Evolutionary conservation across 2,113 vertebrate species (phyloP), one percentile per base, ranked within the genome.

Genomic region (Hippocampus mohnikei): DNA sequence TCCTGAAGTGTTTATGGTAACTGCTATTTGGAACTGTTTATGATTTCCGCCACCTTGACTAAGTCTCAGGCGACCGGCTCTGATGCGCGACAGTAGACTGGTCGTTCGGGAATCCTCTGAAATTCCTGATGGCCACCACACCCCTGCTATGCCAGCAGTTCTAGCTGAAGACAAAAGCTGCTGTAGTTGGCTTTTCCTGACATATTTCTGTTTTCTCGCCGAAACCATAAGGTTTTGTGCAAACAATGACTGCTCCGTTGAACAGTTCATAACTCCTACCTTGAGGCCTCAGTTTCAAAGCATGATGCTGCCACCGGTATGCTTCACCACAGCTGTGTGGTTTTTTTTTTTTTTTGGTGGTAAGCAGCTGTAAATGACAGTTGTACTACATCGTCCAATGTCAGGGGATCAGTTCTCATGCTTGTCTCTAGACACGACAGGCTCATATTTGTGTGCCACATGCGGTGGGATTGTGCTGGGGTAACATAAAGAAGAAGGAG

Each of bases 401-500:
- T 58, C 15, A 13, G 23, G 5, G 55, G 23, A 58, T 58, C 23
- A 27, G 27, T 60, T 60, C 58, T 27, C 58, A 60, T 27, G 58
- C 27, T 60, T 18, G 27, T 60, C 15, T 60, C 16, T 10, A 33
- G 58, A 33, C 58, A 33, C 27, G 2, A 33, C 15, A 18, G 27
- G 15, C 58, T 60, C 27, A 60, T 64, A 41, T 70, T 25, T 29
- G 41, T 50, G 59, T 44, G 33, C 41, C 5, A 27, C 50, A 20
- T 37, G 13, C 46, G 21, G 66, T 37, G 16, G 42, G 23, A 21
- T 46, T 27, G 25, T 66, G 44, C 65, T 48, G 25, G 29, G 33
- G 20, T 56, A 65, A 40, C 50, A 60, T 60, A 60, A 60, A n/a
- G 21, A 40, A 50, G 41, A 79, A 44, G 64, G 58, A 70, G 18